phyloP scores from a whole-genome alignment of 2,113 vertebrate genomes.

The Oncorhynchus masou region DNA sequence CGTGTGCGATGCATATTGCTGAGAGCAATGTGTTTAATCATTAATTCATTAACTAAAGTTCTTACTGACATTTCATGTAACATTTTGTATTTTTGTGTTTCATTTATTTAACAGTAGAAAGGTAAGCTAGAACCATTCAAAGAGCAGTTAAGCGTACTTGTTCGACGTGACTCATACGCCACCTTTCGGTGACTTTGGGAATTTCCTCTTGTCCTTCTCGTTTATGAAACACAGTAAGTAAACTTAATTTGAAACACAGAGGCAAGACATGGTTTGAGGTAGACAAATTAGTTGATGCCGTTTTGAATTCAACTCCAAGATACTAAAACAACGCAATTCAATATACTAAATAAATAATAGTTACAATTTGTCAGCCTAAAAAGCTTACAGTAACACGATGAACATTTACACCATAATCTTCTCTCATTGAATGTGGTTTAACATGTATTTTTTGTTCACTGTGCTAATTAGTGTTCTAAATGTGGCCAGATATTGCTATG shows the following conservation, averaged over 20 bases:
- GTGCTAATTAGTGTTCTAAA: no score
- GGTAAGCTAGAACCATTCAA: not conserved
- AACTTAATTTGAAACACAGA: not conserved
- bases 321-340: no score
- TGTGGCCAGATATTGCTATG: no score
- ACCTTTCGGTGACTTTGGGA: slow-evolving; percentile 63
- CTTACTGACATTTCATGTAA: not conserved
- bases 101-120: not conserved
- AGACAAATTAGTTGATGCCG: not conserved
- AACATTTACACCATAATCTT: no score
- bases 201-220: slow-evolving; percentile 2
- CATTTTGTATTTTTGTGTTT: not conserved
- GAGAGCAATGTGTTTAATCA: not conserved
- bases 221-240: not conserved
- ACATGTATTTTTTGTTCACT: no score
- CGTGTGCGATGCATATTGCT: not conserved
- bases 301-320: not conserved
- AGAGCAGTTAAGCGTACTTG: not conserved
- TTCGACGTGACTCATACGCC: slow-evolving; percentile 73
- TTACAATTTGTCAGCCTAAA: no score
- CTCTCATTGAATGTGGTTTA: no score
- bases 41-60: not conserved
- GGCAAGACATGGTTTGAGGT: not conserved
- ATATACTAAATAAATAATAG: no score
- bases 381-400: no score